Base-by-base conservation (phyloP, 2,888 invertebrate species). In the Eudasyphora cyanicolor region DNA sequence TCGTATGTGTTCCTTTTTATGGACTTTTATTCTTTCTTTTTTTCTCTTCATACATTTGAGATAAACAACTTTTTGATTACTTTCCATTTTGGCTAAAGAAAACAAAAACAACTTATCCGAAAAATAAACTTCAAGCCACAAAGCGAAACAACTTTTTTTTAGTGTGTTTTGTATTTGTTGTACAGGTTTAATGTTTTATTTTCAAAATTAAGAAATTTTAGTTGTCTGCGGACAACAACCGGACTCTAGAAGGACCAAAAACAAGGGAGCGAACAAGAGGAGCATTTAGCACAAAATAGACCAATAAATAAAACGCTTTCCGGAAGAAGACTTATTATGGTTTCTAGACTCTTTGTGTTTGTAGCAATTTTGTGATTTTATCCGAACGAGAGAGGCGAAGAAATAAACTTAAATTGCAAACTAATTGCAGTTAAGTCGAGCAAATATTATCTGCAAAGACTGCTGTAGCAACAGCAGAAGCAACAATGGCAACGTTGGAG, bases 351-450 rank as follows among this genome's bases (percentile, higher is more conserved):
- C 38, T 54, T 76, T 73, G 74, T 51, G 32, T 75, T 24, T 38
- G 12, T 29, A 51, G 4, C 29, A 35, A 49, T 45, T n/a, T 24
- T 57, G 21, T 42, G 5, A 8, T 27, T 45, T 21, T 75, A 73
- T 62, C 32, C 70, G 24, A 38, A 54, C 45, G 57, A 60, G 0
- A 62, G 17, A 45, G 27, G 70, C 27, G 24, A 24, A 62, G 32
- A 49, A 70, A 80, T 82, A 84, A 87, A 87, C 87, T 89, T 87
- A 88, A 89, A 91, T 91, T 91, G 90, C 88, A 89, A 90, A 90
- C 88, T 91, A 91, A 90, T 90, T 90, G 91, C 87, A 90, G 90
- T 90, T 91, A 90, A 90, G 91, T 91, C 87, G 91, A 89, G 89
- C 87, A 86, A 86, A 86, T 78, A 80, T 85, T 85, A 86, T 82